phyloP scores from a whole-genome alignment of 2,888 invertebrate species.

The Slavum lentiscoides region DNA sequence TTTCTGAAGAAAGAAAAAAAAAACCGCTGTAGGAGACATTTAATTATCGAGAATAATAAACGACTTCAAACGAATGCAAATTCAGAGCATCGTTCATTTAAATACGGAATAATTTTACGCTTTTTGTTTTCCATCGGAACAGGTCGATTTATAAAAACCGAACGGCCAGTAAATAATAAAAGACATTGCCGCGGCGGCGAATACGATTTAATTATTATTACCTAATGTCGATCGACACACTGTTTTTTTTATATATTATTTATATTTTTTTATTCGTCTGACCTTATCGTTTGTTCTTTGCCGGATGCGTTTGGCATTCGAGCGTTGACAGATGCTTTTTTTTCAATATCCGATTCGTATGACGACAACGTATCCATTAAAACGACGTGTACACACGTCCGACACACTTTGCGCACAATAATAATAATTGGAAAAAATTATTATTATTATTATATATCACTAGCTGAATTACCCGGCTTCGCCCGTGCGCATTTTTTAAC shows the following conservation, averaged over 20 bases:
- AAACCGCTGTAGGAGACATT: constrained; percentile 19
- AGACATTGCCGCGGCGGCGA: background rate
- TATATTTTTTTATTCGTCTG: background rate
- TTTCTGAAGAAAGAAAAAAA: background rate
- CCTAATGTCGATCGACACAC: too few relatives aligned
- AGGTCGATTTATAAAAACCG: background rate
- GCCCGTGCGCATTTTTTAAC: too few relatives aligned
- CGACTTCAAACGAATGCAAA: constrained; percentile 47
- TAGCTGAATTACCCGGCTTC: too few relatives aligned
- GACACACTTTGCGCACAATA: constrained; percentile 16
- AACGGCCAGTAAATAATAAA: background rate
- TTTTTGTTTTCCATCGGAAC: background rate
- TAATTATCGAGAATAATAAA: constrained; percentile 38
- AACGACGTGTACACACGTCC: constrained; percentile 11
- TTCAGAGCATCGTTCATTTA: constrained; percentile 14
- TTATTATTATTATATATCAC: constrained; percentile 22
- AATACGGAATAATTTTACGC: background rate
- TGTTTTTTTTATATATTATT: too few relatives aligned
- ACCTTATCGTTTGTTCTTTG: background rate
- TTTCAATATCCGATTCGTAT: background rate
- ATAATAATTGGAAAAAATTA: too few relatives aligned
- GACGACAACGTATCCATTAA: background rate
- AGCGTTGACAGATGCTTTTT: constrained; percentile 23
- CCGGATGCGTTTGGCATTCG: background rate
- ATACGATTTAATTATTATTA: too few relatives aligned